phyloP scores from a whole-genome alignment of 2,888 invertebrate species.

The Phaonia tiefii region DNA sequence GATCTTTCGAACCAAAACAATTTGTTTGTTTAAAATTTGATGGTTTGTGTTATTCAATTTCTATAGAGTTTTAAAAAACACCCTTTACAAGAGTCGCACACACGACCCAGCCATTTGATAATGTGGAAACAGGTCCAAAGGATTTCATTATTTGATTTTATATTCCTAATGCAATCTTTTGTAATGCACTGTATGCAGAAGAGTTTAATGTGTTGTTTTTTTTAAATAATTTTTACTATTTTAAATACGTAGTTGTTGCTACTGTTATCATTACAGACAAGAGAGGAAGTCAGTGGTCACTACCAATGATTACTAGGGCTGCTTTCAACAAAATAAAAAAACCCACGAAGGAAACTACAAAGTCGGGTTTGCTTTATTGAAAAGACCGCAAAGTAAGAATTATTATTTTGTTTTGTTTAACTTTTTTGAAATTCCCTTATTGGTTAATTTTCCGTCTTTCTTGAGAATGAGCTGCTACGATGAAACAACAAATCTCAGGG shows the following conservation, averaged over 20 bases:
- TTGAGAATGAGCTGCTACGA: not conserved
- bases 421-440: conserved; percentile 22
- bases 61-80: no score
- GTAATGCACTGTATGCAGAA: not conserved
- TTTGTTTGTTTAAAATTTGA: no score
- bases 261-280: conserved; percentile 61
- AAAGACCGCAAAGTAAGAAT: conserved; percentile 56
- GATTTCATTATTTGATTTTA: no score
- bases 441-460: conserved; percentile 3
- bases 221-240: not conserved
- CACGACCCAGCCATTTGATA: no score
- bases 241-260: conserved; percentile 8
- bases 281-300: conserved; percentile 67
- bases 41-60: no score
- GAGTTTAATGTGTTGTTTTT: conserved; percentile 4
- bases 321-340: not conserved
- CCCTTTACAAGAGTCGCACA: no score
- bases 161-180: not conserved
- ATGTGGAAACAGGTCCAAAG: no score
- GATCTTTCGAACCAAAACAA: no score
- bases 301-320: conserved; percentile 54
- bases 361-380: conserved; percentile 45
- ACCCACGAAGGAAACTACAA: conserved; percentile 37
- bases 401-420: conserved; percentile 11
- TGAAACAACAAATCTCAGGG: conserved; percentile 58